phyloP scores from a whole-genome alignment of 2,888 invertebrate species.

The Apomyelois bistriatella region DNA sequence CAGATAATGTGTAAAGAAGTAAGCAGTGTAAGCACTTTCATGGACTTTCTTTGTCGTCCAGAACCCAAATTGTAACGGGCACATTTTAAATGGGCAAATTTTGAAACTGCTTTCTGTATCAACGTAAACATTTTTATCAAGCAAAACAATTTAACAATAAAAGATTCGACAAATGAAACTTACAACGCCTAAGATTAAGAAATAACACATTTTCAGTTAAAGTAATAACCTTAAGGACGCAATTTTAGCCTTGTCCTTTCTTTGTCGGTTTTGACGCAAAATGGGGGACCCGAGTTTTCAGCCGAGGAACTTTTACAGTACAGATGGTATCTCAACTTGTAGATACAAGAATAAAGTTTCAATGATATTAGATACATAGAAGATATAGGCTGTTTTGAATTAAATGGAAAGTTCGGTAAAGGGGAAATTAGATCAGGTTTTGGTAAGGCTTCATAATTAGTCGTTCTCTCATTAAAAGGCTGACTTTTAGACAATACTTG shows the following conservation, averaged over 20 bases:
- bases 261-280: neutral
- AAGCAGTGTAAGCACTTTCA: too few species aligned
- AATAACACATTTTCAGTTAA: constrained; percentile 6
- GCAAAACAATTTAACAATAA: neutral
- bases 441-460: neutral
- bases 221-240: constrained; percentile 1
- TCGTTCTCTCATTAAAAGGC: neutral
- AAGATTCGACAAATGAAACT: neutral
- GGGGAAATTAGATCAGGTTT: neutral
- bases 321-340: constrained; percentile 7
- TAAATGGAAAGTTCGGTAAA: neutral
- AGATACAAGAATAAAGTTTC: neutral
- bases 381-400: neutral
- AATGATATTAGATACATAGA: neutral
- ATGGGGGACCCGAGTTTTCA: neutral
- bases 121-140: too few species aligned
- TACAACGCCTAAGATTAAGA: constrained; percentile 1
- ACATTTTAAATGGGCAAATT: too few species aligned
- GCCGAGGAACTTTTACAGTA: neutral
- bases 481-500: too few species aligned
- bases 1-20: too few species aligned
- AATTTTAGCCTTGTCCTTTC: constrained; percentile 1
- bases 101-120: too few species aligned
- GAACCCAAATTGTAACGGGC: too few species aligned
- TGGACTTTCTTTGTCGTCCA: too few species aligned